These are phyloP conservation scores for Didymodactylos carnosus DNA, from an alignment of 2,888 invertebrate species.

Conservation along the genomic window DNA sequence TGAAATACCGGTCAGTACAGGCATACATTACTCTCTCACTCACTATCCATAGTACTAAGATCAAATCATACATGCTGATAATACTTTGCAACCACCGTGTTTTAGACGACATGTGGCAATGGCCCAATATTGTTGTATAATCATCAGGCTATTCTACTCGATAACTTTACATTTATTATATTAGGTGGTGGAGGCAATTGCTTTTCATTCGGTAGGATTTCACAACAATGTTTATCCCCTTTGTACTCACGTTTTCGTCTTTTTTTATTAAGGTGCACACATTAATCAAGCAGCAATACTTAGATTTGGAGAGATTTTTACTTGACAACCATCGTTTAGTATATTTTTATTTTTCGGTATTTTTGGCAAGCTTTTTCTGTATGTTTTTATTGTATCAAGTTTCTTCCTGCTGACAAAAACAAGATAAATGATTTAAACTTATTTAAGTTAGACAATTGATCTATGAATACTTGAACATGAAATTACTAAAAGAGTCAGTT, in stretches of 20 bases:
- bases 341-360: no score
- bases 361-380: no score
- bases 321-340: no score
- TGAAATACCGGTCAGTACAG: constrained; percentile 27
- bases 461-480: no score
- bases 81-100: constrained; percentile 14
- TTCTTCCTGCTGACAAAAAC: no score
- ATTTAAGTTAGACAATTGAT: no score
- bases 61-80: no score
- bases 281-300: neutral
- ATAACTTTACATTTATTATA: constrained; percentile 21
- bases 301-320: no score
- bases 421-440: no score
- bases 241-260: neutral
- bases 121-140: constrained; percentile 28
- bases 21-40: neutral
- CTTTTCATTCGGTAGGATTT: constrained; percentile 36
- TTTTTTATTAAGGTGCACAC: neutral
- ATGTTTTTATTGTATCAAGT: no score
- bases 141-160: constrained; percentile 25
- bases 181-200: constrained; percentile 39
- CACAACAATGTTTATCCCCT: neutral
- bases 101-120: constrained; percentile 22
- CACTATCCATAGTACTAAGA: neutral
- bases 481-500: no score